Percentiles rank a stretch among this genome's conserved stretches.
phyloP scores from a whole-genome alignment of 2,888 invertebrate genomes.

The Tenthredo notha region DNA sequence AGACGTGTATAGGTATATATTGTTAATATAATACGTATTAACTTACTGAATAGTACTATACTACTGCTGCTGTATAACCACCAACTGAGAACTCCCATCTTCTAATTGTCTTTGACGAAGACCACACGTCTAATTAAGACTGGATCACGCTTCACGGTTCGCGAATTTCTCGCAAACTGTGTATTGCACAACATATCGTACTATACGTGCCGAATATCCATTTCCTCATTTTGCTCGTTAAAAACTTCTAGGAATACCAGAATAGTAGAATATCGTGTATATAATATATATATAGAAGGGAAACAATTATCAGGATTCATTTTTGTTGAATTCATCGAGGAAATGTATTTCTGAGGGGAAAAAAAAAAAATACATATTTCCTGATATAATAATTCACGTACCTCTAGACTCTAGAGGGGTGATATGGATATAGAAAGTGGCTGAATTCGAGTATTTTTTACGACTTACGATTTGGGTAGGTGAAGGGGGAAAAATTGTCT shows the following conservation, averaged over 20 bases:
- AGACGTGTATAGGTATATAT: neutral
- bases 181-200: neutral
- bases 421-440: neutral
- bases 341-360: neutral
- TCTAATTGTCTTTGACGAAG: constrained; percentile 22
- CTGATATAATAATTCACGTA: neutral
- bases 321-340: neutral
- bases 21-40: neutral
- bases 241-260: neutral
- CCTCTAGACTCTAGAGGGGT: neutral
- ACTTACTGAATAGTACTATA: neutral
- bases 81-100: neutral
- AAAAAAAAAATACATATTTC: neutral
- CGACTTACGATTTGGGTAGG: constrained; percentile 5
- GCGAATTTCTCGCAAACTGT: neutral
- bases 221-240: neutral
- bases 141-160: neutral
- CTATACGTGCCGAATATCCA: neutral
- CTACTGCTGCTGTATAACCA: neutral
- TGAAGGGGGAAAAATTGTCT: neutral
- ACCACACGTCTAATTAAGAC: constrained; percentile 25
- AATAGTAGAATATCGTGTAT: neutral
- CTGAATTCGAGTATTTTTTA: neutral
- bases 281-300: neutral
- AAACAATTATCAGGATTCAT: neutral